Base-by-base conservation (phyloP, 2,888 invertebrate genomes). In the Drosophila formosana region DNA sequence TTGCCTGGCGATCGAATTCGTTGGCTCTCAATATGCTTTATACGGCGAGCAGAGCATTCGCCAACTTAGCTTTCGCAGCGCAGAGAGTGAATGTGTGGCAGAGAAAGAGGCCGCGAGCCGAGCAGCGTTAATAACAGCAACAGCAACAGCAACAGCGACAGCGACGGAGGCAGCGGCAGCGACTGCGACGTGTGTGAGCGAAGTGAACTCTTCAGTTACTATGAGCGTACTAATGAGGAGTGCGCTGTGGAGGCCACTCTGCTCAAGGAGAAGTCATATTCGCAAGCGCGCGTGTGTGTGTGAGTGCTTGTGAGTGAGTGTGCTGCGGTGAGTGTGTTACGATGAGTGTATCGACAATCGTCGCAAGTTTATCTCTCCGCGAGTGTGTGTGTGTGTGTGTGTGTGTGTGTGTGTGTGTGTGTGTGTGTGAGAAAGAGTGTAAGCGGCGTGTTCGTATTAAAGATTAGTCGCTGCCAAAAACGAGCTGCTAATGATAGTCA, bases 141-240 rank as follows among this genome's bases (percentile, higher is more conserved):
- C 39, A 6, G 6, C 13, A 7, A 39, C 39, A 6, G 13, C 13
- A n/a, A 51, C 46, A 32, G 23, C 26, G 18, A 32, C 55, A 41
- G 39, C 26, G 45, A 25, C 58, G 26, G 43, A 53, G 37, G 62
- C 60, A 41, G 46, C 7, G 8, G 45, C 53, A 34, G 45, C 3
- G 49, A 18, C 51, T 32, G 23, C 30, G 30, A 18, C 26, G 53
- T 53, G 28, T 53, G 41, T 53, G 53, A 41, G 43, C 55, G 30
- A 79, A 88, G 82, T 57, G 79, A 88, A 71, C 86, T 72, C 89
- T 79, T 72, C 88, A 70, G 76, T 81, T 65, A 82, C 86, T 88
- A 82, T 82, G 61, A 89, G 67, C 82, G 72, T 75, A 83, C 89
- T 82, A 82, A 82, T 88, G 89, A 89, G 85, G 53, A 63, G 63